Percentiles rank a stretch among this genome's conserved stretches.
These are phyloP conservation scores for Tylochromis polylepis DNA, from an alignment of 2,113 vertebrate species.

Conservation along the genomic window DNA sequence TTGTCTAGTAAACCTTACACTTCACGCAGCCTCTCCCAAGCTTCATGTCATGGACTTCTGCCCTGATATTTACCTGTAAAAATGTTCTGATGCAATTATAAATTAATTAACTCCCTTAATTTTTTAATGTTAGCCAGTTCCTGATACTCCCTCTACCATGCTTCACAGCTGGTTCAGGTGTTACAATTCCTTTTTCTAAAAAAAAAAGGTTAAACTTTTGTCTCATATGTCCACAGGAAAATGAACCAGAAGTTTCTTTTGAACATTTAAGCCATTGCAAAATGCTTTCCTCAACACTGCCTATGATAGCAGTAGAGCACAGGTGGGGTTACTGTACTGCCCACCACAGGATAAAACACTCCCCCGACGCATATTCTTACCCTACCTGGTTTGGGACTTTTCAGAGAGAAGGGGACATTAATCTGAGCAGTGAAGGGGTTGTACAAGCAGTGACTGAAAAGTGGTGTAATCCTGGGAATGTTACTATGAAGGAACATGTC, in stretches of 20 bases:
- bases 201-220: background rate
- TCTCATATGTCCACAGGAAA: background rate
- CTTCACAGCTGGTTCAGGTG: background rate
- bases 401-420: background rate
- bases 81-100: background rate
- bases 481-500: background rate
- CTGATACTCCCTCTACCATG: background rate
- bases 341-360: background rate
- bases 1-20: background rate
- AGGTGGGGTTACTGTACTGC: background rate
- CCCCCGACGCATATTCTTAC: background rate
- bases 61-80: background rate
- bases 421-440: background rate
- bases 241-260: background rate
- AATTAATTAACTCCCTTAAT: background rate
- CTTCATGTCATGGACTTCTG: background rate
- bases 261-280: background rate
- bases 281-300: accelerated
- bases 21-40: background rate
- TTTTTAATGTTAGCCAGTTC: background rate
- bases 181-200: background rate
- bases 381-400: background rate
- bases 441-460: background rate
- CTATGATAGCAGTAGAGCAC: background rate
- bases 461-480: background rate